These are phyloP conservation scores for Drosophila melanica DNA, from an alignment of 1,140 invertebrate genomes.

Conservation along the genomic window DNA sequence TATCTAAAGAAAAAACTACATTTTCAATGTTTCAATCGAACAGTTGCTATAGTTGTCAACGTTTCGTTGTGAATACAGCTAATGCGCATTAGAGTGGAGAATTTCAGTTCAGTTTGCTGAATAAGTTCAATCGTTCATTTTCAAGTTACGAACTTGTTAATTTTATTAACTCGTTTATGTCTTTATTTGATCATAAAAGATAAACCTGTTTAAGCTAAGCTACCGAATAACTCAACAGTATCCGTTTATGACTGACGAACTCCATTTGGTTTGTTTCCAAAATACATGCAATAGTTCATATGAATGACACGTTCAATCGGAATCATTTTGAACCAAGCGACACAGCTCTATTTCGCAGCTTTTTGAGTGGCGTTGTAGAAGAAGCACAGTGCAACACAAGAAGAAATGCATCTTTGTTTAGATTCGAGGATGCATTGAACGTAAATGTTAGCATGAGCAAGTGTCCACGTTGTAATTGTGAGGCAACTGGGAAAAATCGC, in stretches of 20 bases:
- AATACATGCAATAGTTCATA: no score
- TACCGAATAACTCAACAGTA: no score
- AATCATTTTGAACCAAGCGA: no score
- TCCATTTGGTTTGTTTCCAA: no score
- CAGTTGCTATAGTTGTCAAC: not conserved
- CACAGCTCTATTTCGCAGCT: not conserved
- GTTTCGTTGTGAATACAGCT: constrained; percentile 16
- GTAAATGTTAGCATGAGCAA: constrained; percentile 30
- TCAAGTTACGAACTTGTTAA: no score
- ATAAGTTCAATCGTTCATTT: no score
- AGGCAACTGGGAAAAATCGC: constrained; percentile 83
- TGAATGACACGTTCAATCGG: no score
- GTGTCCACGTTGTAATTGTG: constrained; percentile 63
- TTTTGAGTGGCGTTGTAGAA: constrained; percentile 44
- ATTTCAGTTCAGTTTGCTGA: no score
- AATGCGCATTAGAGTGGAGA: not conserved
- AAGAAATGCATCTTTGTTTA: constrained; percentile 17
- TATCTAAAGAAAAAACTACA: not conserved
- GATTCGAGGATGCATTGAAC: not conserved
- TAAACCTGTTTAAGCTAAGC: no score
- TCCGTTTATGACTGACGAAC: no score
- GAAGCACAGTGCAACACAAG: constrained; percentile 34
- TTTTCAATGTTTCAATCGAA: not conserved
- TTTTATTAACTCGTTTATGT: no score
- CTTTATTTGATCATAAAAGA: no score